These are phyloP conservation scores for Vandiemenella viatica DNA, from an alignment of 2,888 invertebrate genomes.

Conservation along the genomic window DNA sequence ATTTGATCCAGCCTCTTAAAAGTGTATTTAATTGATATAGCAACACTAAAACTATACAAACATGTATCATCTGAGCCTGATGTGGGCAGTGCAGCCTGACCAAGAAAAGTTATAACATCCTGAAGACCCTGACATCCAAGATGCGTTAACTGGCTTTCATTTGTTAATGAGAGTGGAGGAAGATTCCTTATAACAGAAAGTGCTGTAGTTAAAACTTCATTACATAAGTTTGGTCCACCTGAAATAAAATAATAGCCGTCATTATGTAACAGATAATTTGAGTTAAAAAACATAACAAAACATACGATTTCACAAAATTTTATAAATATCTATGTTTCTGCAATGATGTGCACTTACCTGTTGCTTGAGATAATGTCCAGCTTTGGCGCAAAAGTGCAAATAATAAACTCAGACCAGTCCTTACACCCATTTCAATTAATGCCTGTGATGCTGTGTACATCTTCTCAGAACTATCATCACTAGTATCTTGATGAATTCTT, in stretches of 20 bases:
- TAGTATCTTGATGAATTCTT: conserved; percentile 5
- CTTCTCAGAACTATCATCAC: conserved; percentile 7
- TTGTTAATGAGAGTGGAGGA: conserved; percentile 41
- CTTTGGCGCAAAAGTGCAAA: conserved; percentile 43
- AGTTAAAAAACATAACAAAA: not conserved
- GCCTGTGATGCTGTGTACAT: conserved; percentile 32
- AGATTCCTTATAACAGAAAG: conserved; percentile 37
- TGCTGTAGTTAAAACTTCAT: conserved; percentile 41
- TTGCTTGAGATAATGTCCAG: conserved; percentile 33
- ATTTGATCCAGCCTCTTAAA: too few species aligned
- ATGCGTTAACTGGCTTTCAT: conserved; percentile 38
- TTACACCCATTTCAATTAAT: conserved; percentile 43
- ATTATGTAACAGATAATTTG: not conserved
- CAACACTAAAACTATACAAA: conserved; percentile 15
- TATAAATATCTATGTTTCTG: not conserved
- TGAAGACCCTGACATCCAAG: conserved; percentile 36
- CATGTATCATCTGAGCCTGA: conserved; percentile 34
- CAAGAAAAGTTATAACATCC: conserved; percentile 38
- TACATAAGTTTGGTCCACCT: conserved; percentile 34
- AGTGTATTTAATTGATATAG: too few species aligned
- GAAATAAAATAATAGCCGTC: conserved; percentile 6
- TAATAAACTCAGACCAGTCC: conserved; percentile 40
- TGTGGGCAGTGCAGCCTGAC: conserved; percentile 33
- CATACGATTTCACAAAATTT: not conserved
- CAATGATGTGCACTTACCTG: conserved; percentile 21